These are phyloP conservation scores for Noctua janthe DNA, from an alignment of 2,888 invertebrate species.

Conservation along the genomic window DNA sequence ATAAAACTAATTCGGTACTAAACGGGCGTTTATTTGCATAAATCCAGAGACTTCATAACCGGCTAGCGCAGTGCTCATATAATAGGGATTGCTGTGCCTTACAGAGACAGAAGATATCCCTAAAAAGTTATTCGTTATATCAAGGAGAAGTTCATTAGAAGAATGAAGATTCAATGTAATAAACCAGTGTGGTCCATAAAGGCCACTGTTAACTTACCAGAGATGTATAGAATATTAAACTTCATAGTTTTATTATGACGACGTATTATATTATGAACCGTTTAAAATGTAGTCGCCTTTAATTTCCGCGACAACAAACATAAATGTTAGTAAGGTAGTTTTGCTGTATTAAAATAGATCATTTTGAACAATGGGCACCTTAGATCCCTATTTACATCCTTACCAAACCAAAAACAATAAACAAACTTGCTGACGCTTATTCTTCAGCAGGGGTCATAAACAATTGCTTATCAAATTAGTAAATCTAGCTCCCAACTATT, in stretches of 20 bases:
- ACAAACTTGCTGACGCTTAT: background rate
- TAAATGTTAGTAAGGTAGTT: background rate
- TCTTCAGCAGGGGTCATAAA: slow-evolving; percentile 24
- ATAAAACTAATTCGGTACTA: no score
- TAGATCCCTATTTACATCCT: background rate
- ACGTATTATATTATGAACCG: no score
- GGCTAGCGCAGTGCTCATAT: no score
- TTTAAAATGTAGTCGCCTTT: background rate
- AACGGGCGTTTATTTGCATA: no score
- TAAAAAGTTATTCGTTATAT: background rate
- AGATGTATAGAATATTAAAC: background rate
- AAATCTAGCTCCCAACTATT: slow-evolving; percentile 55
- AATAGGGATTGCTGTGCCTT: no score
- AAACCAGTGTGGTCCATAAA: background rate
- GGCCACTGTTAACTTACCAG: background rate
- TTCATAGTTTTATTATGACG: background rate
- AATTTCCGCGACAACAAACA: background rate
- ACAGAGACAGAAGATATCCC: no score
- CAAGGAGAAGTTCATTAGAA: background rate
- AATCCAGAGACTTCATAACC: no score
- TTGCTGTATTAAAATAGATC: background rate
- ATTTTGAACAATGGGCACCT: background rate
- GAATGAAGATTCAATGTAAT: background rate
- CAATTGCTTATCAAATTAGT: slow-evolving; percentile 41
- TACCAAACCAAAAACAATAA: background rate